Evolutionary conservation across 2,888 invertebrate genomes (phyloP), one percentile per base, ranked within the genome.

Genomic region (Artemia sp.): DNA sequence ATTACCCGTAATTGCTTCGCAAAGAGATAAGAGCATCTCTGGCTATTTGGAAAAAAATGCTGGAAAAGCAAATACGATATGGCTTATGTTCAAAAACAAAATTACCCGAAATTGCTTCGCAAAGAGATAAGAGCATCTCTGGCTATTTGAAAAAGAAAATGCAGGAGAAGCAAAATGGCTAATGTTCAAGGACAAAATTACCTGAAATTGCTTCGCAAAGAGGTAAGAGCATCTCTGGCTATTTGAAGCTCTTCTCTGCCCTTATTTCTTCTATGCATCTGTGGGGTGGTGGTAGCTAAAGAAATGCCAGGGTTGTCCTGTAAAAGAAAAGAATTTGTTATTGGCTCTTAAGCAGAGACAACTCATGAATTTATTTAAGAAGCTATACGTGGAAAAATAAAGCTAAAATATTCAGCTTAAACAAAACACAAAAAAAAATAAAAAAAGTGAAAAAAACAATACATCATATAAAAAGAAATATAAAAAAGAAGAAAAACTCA

Each of bases 1-100:
- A 51, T 51, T 69, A 74, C 74, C 72, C 75, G 73, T 79, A 78
- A 73, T 76, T 75, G 12, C 74, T 74, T 12, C 79, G 75, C 51
- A 80, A 74, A 73, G 77, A 77, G 12, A 75, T 74, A 69, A 80
- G 74, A 12, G 79, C 78, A 70, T 79, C 79, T 53, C 76, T 74
- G 11, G 79, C 76, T 38, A 78, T 75, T 67, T 76, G 76, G 19
- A 78, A 72, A 38, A 38, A 38, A 38, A 38, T 38, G 38, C 38
- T 38, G 1, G 38, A 38, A 6, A 38, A 38, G 38, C 38, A 38
- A 38, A 38, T 38, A 38, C 38, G 2, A 38, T 5, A 38, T 38
- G 2, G 38, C 38, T 38, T 1, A 38, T 38, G 38, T 38, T 6
- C 38, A 38, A 38, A 4, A 38, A 38, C 38, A 38, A 10, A 51